phyloP scores from a whole-genome alignment of 2,888 invertebrate genomes.

The Pycnomerus fuliginosus region DNA sequence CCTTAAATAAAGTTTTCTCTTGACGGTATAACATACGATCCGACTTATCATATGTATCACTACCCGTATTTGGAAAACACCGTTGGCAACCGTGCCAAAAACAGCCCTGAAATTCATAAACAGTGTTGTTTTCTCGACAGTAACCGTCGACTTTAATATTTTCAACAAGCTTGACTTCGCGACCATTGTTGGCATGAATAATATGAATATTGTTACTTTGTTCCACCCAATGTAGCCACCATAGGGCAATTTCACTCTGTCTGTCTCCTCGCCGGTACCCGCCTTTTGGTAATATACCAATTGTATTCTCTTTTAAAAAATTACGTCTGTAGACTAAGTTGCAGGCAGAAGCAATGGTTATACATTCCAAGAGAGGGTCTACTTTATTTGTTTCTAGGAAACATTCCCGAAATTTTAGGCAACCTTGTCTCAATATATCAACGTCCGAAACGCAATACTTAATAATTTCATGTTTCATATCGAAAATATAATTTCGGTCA shows the following conservation, averaged over 20 bases:
- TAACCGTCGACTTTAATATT: conserved; percentile 23
- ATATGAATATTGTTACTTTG: conserved; percentile 21
- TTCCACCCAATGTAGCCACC: conserved; percentile 17
- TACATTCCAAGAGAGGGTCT: too few species aligned
- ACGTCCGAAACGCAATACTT: conserved; percentile 2
- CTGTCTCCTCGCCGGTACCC: conserved; percentile 35
- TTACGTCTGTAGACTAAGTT: conserved; percentile 2
- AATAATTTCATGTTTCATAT: neutral
- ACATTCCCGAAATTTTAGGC: conserved; percentile 1
- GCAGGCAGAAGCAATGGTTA: conserved; percentile 1
- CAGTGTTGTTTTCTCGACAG: conserved; percentile 17
- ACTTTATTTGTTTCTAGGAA: conserved; percentile 1
- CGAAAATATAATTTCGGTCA: neutral
- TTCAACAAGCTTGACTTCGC: conserved; percentile 22
- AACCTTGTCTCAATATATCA: conserved; percentile 2
- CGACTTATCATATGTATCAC: neutral
- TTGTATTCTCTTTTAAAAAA: conserved; percentile 26
- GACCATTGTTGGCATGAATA: too few species aligned
- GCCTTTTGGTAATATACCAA: conserved; percentile 35
- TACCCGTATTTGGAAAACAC: conserved; percentile 13
- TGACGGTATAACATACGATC: conserved; percentile 2
- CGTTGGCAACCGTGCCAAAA: conserved; percentile 20
- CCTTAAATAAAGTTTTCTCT: conserved; percentile 6
- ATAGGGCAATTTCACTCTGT: conserved; percentile 11
- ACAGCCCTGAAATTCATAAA: conserved; percentile 29